Base-by-base conservation (phyloP, 1,140 invertebrate genomes). In the Drosophila repleta region DNA sequence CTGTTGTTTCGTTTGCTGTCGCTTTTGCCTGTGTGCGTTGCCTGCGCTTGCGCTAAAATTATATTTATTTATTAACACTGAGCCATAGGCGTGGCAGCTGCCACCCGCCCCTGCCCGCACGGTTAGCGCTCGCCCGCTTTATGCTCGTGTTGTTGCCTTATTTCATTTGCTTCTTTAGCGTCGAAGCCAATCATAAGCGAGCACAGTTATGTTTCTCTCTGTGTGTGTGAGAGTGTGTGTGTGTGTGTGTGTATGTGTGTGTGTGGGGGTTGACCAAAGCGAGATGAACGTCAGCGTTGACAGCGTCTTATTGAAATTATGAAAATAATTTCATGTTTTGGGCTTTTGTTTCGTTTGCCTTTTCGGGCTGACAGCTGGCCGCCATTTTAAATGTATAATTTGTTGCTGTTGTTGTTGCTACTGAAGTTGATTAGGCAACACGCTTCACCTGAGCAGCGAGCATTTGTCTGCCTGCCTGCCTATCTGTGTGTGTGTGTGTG, bases 351-450 rank as follows among this genome's bases (percentile, higher is more conserved):
- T 35, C 32, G 3, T 35, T 35, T 35, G n/a, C 11, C 66, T 69
- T 63, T 70, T 17, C 13, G 21, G 15, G 24, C 15, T 56, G 37
- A n/a, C 65, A 68, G 62, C n/a, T 20, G 7, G 18, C 26, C 46
- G 79, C 87, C 85, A 90, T 90, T 90, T 90, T 90, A 90, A 90
- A 87, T 87, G 87, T 87, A 82, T 90, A 90, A 90, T 90, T 90
- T 90, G 81, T 90, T 90, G 87, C 68, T 67, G 76, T 63, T 66
- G 68, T 29, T 46, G 43, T 62, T 78, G 67, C 68, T 64, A 58
- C 41, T 76, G 75, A 56, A 72, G 78, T 79, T 88, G 71, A 88
- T 87, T 82, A 75, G 74, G 60, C 83, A 87, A 79, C 82, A 63
- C 32, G 62, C 78, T 82, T 76, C 82, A 87, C 83, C 82, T 87